Evolutionary conservation across 2,113 vertebrate genomes (phyloP), one percentile per base, ranked within the genome.

Genomic region (Oreochromis spilurus): DNA sequence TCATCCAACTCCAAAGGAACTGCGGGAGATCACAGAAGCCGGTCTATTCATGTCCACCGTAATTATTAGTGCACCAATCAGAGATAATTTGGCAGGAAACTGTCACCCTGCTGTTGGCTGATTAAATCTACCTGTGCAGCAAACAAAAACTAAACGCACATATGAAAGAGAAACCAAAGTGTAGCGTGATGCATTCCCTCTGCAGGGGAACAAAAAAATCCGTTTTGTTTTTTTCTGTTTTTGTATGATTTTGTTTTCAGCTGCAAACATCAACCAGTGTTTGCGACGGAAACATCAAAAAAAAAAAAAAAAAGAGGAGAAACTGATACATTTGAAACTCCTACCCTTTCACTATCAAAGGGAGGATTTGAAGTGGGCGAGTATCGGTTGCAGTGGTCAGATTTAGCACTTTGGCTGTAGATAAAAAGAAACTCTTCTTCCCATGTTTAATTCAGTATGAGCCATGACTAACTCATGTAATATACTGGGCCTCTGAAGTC

Each of bases 401-500:
- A 95, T 95, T 94, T 93, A 93, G 90, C 83, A 92, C 88, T 91
- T 94, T 93, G 94, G 92, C 92, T 93, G 89, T 29, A 93, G 94
- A 95, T 95, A 93, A 96, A 95, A 95, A 94, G 92, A 84, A 95
- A 89, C 80, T 90, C 89, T 90, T 89, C 85, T 89, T 91, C 85
- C 91, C 88, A 93, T 93, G 88, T 94, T 95, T 94, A 93, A 94
- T 95, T 94, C 93, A 93, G 89, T 91, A 85, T 93, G 92, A 95
- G 89, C 88, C 94, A 87, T 93, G 93, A 93, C 92, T 91, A 93
- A 93, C 93, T 88, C 85, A 72, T 94, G 93, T 90, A 94, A 93
- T 92, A 53, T 86, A 91, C 54, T 57, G 84, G 87, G 80, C 88
- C 81, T 94, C 81, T 82, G 92, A 93, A 94, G 88, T 90, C 84